Percentiles rank a stretch among this genome's conserved stretches.
phyloP scores from a whole-genome alignment of 2,888 invertebrate genomes.

The Drosophila nigricruria region DNA sequence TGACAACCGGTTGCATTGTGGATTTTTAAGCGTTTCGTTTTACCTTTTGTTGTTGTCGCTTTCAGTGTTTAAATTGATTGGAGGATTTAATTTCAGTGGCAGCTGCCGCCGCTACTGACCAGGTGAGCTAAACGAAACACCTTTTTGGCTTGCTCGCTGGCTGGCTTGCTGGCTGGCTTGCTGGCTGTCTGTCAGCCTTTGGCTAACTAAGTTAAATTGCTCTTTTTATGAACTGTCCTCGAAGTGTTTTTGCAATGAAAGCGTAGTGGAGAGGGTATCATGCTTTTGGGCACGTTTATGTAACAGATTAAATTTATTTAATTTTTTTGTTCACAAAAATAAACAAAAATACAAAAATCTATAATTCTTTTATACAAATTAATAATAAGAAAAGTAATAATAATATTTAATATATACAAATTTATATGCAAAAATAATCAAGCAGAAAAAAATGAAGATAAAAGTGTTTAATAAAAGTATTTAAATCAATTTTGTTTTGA shows the following conservation, averaged over 20 bases:
- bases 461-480: too few relatives aligned
- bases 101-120: slow-evolving; percentile 65
- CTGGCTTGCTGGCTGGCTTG: slow-evolving; percentile 6
- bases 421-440: too few relatives aligned
- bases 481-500: too few relatives aligned
- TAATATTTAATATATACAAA: too few relatives aligned
- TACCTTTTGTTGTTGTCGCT: slow-evolving; percentile 14
- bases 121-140: slow-evolving; percentile 52
- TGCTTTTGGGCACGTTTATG: background rate
- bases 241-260: background rate
- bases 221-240: slow-evolving; percentile 28
- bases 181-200: slow-evolving; percentile 39
- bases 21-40: slow-evolving; percentile 38
- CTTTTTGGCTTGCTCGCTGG: slow-evolving; percentile 33
- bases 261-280: background rate
- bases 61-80: slow-evolving; percentile 74
- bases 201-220: slow-evolving; percentile 58
- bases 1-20: slow-evolving; percentile 77
- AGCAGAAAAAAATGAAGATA: too few relatives aligned
- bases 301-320: background rate
- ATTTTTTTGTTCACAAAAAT: too few relatives aligned
- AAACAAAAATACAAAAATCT: too few relatives aligned
- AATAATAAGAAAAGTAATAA: too few relatives aligned
- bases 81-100: slow-evolving; percentile 80
- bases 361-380: too few relatives aligned